Evolutionary conservation across 2,888 invertebrate genomes (phyloP), one percentile per base, ranked within the genome.

Genomic region (Clepsis dumicolana): DNA sequence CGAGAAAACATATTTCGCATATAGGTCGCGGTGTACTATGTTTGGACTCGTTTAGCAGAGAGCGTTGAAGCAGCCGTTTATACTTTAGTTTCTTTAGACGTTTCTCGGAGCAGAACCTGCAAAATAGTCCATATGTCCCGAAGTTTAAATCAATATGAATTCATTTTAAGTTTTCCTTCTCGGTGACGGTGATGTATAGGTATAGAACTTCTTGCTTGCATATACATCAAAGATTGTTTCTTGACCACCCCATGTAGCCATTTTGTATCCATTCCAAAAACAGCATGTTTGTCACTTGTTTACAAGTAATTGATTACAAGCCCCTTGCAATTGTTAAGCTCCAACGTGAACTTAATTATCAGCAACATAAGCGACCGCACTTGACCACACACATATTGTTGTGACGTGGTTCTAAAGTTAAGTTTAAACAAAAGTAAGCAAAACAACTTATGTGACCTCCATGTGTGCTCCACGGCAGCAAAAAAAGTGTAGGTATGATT

Each of bases 1-100:
- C 32, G 14, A 24, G 21, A 65, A 24, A 60, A 57, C 48, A 65
- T 12, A 52, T 32, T 29, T 24, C 52, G 44, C 59, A 50, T 27
- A 59, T 52, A 25, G 12, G 14, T 12, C 14, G 16, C 18, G 27
- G 50, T 10, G 48, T 16, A 21, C 21, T 2, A 21, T 38, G 52
- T 38, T 48, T 52, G 57, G 8, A 48, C 24, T 41, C 59, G 41
- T 41, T 41, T 53, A 4, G 16, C 25, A 10, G 14, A 25, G 44
- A 59, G 44, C 59, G 18, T n/a, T 16, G 16, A 41, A 10, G 59
- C 32, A 21, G 21, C 5, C 38, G 3, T 4, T 4, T n/a, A 4
- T 53, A n/a, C n/a, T 53, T 29, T 18, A 10, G 8, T 18, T 18
- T 44, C 41, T 44, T 16, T 44, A 44, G 16, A 3, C 3, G 41